Percentiles rank a stretch among this genome's conserved stretches.
phyloP scores from a whole-genome alignment of 2,797 vertebrate genomes.

The Parambassis ranga region DNA sequence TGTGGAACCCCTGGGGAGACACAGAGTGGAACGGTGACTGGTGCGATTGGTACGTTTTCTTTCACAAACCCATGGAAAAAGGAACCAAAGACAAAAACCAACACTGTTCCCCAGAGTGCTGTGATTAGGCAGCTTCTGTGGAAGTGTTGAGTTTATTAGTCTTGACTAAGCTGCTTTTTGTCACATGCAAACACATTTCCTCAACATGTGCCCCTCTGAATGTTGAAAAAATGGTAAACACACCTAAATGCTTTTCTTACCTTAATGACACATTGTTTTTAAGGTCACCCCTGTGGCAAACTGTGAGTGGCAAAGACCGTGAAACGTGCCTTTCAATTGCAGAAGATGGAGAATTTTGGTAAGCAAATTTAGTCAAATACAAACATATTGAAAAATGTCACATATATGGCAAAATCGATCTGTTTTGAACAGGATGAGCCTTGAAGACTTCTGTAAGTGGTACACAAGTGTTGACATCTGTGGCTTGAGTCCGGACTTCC shows the following conservation, averaged over 20 bases:
- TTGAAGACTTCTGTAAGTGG: conserved; percentile 79
- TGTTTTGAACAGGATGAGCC: conserved; percentile 78
- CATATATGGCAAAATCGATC: not conserved
- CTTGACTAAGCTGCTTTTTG: no score
- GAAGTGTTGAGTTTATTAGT: no score
- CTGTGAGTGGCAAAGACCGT: conserved; percentile 54
- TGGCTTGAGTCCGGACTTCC: conserved; percentile 81
- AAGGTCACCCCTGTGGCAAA: conserved; percentile 70
- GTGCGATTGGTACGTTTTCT: conserved; percentile 88
- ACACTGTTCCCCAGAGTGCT: no score
- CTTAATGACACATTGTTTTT: no score
- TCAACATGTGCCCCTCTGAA: no score
- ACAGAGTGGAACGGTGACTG: conserved; percentile 86
- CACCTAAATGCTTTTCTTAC: no score
- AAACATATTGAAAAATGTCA: no score
- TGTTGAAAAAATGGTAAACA: no score
- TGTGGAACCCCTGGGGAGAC: conserved; percentile 85
- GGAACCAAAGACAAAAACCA: no score
- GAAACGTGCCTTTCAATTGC: conserved; percentile 11
- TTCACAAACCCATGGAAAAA: no score
- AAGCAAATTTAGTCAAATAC: conserved; percentile 3
- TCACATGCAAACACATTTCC: no score
- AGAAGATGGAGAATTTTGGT: conserved; percentile 80
- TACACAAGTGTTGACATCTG: conserved; percentile 84
- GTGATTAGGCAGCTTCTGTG: no score